Conservation (phyloP, 2,797 vertebrate species). For the Pantherophis vulpinus region DNA sequence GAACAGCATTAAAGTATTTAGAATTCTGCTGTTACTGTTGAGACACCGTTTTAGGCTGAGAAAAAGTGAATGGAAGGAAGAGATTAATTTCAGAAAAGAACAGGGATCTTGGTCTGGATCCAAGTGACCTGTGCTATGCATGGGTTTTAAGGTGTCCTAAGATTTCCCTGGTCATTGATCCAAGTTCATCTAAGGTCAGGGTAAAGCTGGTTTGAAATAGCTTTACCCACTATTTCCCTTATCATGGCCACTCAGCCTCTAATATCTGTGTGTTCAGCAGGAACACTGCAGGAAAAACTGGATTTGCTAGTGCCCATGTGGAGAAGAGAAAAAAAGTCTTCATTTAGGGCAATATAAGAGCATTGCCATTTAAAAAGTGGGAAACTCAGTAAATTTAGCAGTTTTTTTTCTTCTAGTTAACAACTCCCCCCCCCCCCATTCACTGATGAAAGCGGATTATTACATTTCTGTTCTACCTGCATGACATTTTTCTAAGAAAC, state of each 20-base stretch:
- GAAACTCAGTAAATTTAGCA: background rate
- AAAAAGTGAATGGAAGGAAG: background rate
- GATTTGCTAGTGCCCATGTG: background rate
- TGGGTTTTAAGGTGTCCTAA: background rate
- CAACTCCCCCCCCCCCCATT: rapidly evolving
- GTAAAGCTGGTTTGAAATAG: background rate
- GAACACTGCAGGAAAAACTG: background rate
- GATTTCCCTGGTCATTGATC: background rate
- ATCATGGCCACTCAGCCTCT: too few relatives aligned
- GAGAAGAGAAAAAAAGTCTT: background rate
- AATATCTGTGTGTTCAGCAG: background rate
- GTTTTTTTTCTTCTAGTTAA: background rate
- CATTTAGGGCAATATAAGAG: background rate
- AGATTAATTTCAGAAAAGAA: background rate
- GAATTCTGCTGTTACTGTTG: background rate
- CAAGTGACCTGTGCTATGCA: background rate
- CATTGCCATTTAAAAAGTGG: background rate
- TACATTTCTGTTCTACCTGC: background rate
- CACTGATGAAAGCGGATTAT: background rate
- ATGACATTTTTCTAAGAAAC: background rate
- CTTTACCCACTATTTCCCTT: background rate
- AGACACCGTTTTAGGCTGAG: background rate
- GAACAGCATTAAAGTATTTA: background rate
- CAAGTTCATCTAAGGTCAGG: background rate
- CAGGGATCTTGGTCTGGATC: background rate